Evolutionary conservation across 2,797 vertebrate species (phyloP), one percentile per base, ranked within the genome.

Genomic region (Enteromius radiatus): DNA sequence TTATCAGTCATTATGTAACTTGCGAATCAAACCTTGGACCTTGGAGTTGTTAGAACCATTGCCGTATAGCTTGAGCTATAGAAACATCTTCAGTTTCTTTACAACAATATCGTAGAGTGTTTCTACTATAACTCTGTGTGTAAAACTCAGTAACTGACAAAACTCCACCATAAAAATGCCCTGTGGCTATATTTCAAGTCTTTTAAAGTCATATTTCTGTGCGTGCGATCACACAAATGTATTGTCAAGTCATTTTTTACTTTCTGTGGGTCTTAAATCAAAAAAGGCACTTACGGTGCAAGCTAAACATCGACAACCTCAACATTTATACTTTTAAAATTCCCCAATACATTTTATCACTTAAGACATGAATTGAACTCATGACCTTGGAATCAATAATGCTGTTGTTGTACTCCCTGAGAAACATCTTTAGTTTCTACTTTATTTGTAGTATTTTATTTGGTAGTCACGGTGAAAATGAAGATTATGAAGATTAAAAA

Each of bases 121-220:
- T 33, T 7, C 33, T 21, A 10, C 19, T 2, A 5, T 38, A 67
- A 38, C 1, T 67, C 65, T 59, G 23, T 21, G 19, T 11, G 36
- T 68, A 14, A 68, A 41, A 68, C 17, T 41, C 65, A 43, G 65
- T 43, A 68, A n/a, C 21, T 43, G 36, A 38, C 38, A 69, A 69
- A 69, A 28, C 15, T 69, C 36, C 19, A 23, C 8, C 36, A 68
- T 68, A 68, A 68, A 67, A 68, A 59, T 43, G 11, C 36, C 21
- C 21, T 23, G 10, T 12, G 36, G 26, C 36, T 68, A 41, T 7
- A 43, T 68, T 23, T 68, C 5, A 11, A 43, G 65, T 38, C 31
- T 68, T 41, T 23, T 67, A 67, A 67, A 67, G 6, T 68, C 10
- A 41, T 67, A 68, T 38, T 67, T 21, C 36, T 43, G 21, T 38